These are phyloP conservation scores for Scopus umbretta DNA, from an alignment of 2,113 vertebrate species.

Conservation along the genomic window DNA sequence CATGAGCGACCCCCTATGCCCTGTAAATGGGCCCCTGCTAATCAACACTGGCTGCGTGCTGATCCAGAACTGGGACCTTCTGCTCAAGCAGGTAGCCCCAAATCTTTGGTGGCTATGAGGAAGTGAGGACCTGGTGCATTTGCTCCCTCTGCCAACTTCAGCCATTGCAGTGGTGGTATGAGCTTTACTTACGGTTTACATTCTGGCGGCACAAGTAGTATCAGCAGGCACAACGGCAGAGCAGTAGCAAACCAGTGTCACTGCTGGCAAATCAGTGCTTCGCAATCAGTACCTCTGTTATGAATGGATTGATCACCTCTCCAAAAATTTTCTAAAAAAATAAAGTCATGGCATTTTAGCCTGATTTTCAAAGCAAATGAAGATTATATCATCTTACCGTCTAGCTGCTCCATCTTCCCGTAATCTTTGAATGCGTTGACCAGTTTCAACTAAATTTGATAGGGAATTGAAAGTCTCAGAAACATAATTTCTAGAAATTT, in stretches of 20 bases:
- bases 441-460: not conserved
- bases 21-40: not conserved
- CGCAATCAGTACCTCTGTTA: not conserved
- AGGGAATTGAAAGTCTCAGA: not conserved
- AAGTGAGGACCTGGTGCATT: not conserved
- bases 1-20: accelerated
- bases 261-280: not conserved
- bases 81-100: not conserved
- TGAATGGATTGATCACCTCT: not conserved
- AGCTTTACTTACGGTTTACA: not conserved
- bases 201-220: not conserved
- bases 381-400: not conserved
- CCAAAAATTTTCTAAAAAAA: not conserved
- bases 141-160: not conserved
- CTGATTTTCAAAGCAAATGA: not conserved
- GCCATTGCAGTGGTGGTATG: accelerated
- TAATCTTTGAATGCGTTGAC: not conserved
- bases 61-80: not conserved
- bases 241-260: not conserved
- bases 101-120: not conserved
- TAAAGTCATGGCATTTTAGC: not conserved
- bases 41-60: not conserved
- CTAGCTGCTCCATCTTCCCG: not conserved
- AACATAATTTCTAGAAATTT: not conserved
- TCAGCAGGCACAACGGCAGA: not conserved